phyloP scores from a whole-genome alignment of 2,113 vertebrate species.

The Dinomys branickii region DNA sequence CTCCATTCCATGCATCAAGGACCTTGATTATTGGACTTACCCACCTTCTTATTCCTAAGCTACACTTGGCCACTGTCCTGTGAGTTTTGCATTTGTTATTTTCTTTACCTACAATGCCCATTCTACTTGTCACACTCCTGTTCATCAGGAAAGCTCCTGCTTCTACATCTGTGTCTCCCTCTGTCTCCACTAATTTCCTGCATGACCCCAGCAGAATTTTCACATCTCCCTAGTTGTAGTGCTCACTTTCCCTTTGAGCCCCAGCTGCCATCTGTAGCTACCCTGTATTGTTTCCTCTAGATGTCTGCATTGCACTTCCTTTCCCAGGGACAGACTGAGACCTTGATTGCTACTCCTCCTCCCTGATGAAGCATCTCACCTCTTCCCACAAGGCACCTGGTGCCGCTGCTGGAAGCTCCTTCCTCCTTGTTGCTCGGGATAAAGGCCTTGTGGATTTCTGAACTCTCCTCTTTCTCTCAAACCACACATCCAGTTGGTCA shows the following conservation, averaged over 20 bases:
- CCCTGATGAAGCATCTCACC: background rate
- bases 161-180: background rate
- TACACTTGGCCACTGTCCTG: background rate
- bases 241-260: background rate
- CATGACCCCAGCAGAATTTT: background rate
- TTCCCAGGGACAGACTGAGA: background rate
- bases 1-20: background rate
- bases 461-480: background rate
- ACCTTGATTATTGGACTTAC: background rate
- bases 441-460: background rate
- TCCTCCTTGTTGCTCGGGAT: background rate
- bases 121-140: background rate
- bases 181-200: background rate
- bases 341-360: background rate
- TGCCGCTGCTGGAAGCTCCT: background rate
- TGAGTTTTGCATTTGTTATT: background rate
- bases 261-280: fast-evolving
- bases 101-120: background rate
- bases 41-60: background rate
- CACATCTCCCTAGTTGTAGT: background rate
- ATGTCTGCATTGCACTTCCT: background rate
- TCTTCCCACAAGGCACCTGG: fast-evolving
- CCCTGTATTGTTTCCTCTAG: background rate
- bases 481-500: fast-evolving
- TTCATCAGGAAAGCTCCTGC: background rate